Base-by-base conservation (phyloP, 1,140 invertebrate genomes). In the Drosophila lacteicornis region DNA sequence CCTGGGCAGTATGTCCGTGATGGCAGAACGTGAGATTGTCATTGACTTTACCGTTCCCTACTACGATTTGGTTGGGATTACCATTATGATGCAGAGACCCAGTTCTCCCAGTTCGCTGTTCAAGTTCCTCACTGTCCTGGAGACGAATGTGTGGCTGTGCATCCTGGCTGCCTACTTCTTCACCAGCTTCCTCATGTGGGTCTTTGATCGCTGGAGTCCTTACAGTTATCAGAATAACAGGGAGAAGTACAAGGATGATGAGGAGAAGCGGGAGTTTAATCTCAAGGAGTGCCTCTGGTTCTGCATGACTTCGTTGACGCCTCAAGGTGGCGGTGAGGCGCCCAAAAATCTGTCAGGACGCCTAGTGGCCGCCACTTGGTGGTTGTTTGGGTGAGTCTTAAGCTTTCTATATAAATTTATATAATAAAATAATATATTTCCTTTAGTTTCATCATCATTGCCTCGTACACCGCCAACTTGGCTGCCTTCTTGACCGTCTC, bases 271-370 rank as follows among this genome's bases (percentile, higher is more conserved):
- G 15, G 97, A 98, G 85, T 99, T 99, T 82, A 98, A 96, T 22
- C 93, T 99, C 3, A 99, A 99, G 88, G 98, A 99, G 93, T 99
- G 98, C 91, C 94, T 99, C 0, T 99, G 99, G 98, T 99, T 99
- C 92, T 99, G 98, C 90, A 99, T 99, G 98, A 99, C 98, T 22
- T 99, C 98, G 1, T 92, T 99, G 8, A 99, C 98, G 0, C 98
- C 98, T 0, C 98, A 99, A 30, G 92, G 92, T 2, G 92, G 91
- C 12, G 98, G 98, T 0, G 98, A 99, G 93, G 98, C 98, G 0
- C 99, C 99, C 0, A 98, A 98, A 91, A 98, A 98, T 93, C 93
- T 99, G 0, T 99, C 97, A 0, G 98, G 98, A 0, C 94, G 98
- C 66, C 93, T 99, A 1, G 96, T 99, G 0, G 98, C 98, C 1